Base-by-base conservation (phyloP, 2,888 invertebrate genomes). In the Pyralis farinalis region DNA sequence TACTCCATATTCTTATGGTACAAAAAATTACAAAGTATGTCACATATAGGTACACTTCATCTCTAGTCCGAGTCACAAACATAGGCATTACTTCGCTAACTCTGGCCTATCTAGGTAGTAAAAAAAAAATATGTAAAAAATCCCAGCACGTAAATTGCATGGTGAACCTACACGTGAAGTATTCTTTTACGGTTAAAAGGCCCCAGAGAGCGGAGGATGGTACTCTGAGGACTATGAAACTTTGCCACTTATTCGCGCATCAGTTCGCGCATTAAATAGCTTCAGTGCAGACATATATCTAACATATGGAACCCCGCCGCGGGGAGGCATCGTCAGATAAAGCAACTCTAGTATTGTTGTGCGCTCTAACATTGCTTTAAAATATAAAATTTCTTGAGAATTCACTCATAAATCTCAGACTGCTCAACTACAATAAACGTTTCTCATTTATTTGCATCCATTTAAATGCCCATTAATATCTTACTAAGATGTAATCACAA, bases 191-290 rank as follows among this genome's bases (percentile, higher is more conserved):
- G 43, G 37, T 37, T 39, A 46, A 46, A 47, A 40, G 50, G 51
- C 53, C 53, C 52, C 51, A 35, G 52, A 53, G 55, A 51, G 49
- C 45, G 42, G 47, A 43, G 51, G 53, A 60, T 56, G 56, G 53
- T 58, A 55, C 58, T 53, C 54, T 43, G 49, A 62, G 57, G 57
- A 58, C 54, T 56, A 58, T 60, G 57, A 56, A 72, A 70, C 58
- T 71, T 67, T 49, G 48, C 58, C 56, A 68, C 63, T 71, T 70
- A 69, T 62, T 59, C 55, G 47, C 55, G 57, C 59, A 55, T 63
- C 60, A 62, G 58, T 62, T 61, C 52, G 43, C 56, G 47, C 42
- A 57, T 55, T 42, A 47, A 54, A 58, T 55, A 46, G 51, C 58
- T 54, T 49, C 44, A 49, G 50, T 45, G 35, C 34, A 29, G 21